phyloP scores from a whole-genome alignment of 2,797 vertebrate genomes.

The Oryzias dopingdopingensis region DNA sequence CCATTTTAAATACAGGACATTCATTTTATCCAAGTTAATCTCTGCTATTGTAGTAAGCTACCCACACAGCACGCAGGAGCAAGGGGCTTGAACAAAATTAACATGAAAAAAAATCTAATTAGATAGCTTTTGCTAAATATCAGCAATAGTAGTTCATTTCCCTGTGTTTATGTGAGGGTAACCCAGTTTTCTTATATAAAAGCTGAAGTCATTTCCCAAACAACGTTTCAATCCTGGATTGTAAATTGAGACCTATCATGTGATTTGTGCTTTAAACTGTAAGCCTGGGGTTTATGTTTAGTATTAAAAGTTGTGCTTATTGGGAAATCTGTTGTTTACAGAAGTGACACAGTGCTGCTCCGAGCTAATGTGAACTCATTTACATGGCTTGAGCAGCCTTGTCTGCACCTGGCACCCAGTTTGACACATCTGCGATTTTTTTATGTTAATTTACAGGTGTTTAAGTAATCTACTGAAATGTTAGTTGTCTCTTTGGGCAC shows the following conservation, averaged over 20 bases:
- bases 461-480: slow-evolving; percentile 80
- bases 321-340: slow-evolving; percentile 20
- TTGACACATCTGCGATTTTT: slow-evolving; percentile 66
- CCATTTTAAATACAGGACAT: not conserved
- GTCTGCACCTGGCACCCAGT: slow-evolving; percentile 38
- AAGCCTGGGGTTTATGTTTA: slow-evolving; percentile 9
- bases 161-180: not conserved
- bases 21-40: not conserved
- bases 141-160: not conserved
- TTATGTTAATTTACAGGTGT: slow-evolving; percentile 81
- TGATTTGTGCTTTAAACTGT: slow-evolving; percentile 10
- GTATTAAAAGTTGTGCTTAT: slow-evolving; percentile 7
- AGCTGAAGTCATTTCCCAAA: not conserved
- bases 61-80: not conserved
- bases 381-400: slow-evolving; percentile 49
- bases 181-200: not conserved
- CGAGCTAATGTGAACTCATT: slow-evolving; percentile 44
- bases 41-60: not conserved
- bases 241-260: slow-evolving; percentile 13
- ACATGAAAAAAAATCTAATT: not conserved
- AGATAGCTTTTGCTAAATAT: not conserved
- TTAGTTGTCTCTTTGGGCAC: slow-evolving; percentile 68
- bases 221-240: slow-evolving; percentile 1
- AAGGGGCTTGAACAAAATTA: not conserved
- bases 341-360: slow-evolving; percentile 34